Conservation (phyloP, 2,888 invertebrate species). For the Elysia crispata region DNA sequence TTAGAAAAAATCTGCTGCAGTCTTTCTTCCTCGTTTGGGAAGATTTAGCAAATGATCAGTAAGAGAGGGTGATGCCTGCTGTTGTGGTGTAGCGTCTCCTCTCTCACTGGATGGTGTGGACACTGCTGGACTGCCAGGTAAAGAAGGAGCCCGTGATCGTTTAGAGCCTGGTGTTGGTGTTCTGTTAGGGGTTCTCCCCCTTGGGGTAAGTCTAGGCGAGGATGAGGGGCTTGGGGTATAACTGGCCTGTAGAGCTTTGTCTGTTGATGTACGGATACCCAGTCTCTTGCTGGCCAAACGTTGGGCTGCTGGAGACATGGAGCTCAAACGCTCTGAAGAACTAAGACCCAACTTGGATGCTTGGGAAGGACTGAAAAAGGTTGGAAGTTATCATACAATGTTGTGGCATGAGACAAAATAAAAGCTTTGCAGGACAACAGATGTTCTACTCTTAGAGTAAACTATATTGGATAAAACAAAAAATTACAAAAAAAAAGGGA, state of each 20-base stretch:
- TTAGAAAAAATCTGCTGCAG: constrained; percentile 51
- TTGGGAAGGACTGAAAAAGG: constrained; percentile 67
- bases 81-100: constrained; percentile 53
- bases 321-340: constrained; percentile 87
- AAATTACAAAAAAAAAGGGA: too few relatives aligned
- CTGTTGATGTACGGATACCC: constrained; percentile 80
- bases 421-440: too few relatives aligned
- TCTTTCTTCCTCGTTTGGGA: constrained; percentile 78
- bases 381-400: too few relatives aligned
- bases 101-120: constrained; percentile 51
- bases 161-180: constrained; percentile 51
- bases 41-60: constrained; percentile 91
- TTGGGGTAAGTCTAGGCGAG: constrained; percentile 65
- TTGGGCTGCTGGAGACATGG: constrained; percentile 97
- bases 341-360: constrained; percentile 63
- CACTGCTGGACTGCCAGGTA: constrained; percentile 40
- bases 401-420: too few relatives aligned
- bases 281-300: constrained; percentile 87
- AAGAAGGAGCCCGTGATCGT: constrained; percentile 49
- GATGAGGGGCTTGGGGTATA: constrained; percentile 80
- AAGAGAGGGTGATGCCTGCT: constrained; percentile 77
- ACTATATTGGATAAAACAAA: too few relatives aligned
- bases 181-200: constrained; percentile 65
- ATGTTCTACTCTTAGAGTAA: too few relatives aligned
- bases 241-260: constrained; percentile 80